Evolutionary conservation across 2,888 invertebrate genomes (phyloP).

Genomic region (Choristoneura rosaceana): DNA sequence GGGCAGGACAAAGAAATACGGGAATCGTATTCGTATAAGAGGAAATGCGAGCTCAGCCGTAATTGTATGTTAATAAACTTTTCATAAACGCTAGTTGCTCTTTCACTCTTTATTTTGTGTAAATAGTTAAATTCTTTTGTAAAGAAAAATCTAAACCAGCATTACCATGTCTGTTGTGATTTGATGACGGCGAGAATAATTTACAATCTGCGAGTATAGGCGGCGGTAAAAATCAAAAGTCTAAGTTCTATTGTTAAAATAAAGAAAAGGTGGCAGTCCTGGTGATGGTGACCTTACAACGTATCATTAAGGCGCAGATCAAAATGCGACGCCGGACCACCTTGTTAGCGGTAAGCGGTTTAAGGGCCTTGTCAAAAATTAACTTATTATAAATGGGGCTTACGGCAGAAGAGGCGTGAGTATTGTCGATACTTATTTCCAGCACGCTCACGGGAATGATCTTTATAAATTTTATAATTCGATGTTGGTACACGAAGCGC

Average conservation of each 20-base stretch:
- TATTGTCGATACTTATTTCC: conserved; percentile 28
- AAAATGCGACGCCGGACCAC: conserved; percentile 68
- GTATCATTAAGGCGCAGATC: conserved; percentile 54
- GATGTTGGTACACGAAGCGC: not conserved
- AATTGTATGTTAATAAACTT: not conserved
- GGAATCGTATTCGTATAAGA: not conserved
- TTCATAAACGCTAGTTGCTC: not conserved
- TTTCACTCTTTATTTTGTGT: not conserved
- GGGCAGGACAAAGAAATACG: conserved; percentile 13
- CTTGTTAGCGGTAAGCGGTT: conserved; percentile 82
- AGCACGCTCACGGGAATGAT: not conserved
- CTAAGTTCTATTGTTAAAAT: conserved; percentile 31
- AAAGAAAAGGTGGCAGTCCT: conserved; percentile 64
- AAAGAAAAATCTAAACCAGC: not conserved
- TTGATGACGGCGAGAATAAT: conserved; percentile 2
- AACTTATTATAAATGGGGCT: conserved; percentile 56
- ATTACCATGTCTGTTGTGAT: too few species aligned
- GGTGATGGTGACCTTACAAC: conserved; percentile 55
- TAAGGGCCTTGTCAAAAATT: conserved; percentile 74
- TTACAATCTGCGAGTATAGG: conserved; percentile 14
- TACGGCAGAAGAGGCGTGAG: conserved; percentile 28
- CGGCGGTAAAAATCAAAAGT: conserved; percentile 43
- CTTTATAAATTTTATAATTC: not conserved
- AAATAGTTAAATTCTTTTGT: not conserved
- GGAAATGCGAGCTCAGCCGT: not conserved